Evolutionary conservation across 64 coral and sea anemone genomes (phyloP), one percentile per base, ranked within the genome.

Genomic region (Hydrozoanthus tunicans): DNA sequence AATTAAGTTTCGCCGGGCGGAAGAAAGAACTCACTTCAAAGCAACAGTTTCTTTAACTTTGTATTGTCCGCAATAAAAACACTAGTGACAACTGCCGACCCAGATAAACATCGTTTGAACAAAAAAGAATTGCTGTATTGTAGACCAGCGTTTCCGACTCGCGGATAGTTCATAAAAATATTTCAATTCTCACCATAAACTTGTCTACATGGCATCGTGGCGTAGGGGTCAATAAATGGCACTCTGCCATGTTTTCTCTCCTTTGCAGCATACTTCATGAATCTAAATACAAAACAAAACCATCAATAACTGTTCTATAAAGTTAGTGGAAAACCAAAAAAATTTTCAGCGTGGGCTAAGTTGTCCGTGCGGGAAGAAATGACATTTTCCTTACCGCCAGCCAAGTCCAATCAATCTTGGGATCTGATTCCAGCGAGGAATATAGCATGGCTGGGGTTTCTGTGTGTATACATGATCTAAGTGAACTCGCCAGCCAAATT

Each of bases 371-470:
- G 70, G 25, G 6, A 26, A 73, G 73, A 55, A 79, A 23, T 26
- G 10, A 14, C 55, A 25, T 43, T 43, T 43, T 43, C 32, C 81
- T 86, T 91, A 99, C 97, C 97, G 94, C 92, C 94, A 99, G 15
- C 97, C 97, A 52, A 99, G 78, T 11, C 97, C 97, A 20, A 99
- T 91, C 63, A 99, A 73, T 80, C 91, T 95, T 7, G 97, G 97
- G 68, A 99, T 92, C 81, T 99, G 97, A 53, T 90, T 99, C 97
- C 97, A 99, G 52, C 97, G 77, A 51, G 97, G 97, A 55, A 99
- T 85, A 59, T 99, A 96, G 86, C 97, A 96, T 32, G 97, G 91
- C 58, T 95, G 94, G 53, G 97, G 97, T 83, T 95, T 99, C 20
- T 90, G 89, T 81, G 97, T 91, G 80, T 92, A 99, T 25, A 74